Evolutionary conservation across 2,888 invertebrate genomes (phyloP), one percentile per base, ranked within the genome.

Genomic region (Melieria crassipennis): DNA sequence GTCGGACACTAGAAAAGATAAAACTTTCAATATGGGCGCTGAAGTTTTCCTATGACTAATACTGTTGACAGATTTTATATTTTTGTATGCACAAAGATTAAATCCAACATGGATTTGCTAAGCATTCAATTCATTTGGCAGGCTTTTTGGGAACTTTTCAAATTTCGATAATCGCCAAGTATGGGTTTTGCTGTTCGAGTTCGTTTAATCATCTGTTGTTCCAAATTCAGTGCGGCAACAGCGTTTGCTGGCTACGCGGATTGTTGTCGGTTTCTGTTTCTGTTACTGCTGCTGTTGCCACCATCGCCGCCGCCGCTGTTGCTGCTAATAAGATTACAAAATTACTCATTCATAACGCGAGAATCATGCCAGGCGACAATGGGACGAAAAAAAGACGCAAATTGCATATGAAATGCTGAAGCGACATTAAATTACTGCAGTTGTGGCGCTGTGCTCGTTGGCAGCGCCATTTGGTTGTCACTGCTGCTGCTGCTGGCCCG

Each of bases 341-440:
- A 82, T 82, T 81, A 79, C 77, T 78, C 78, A 83, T 83, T 83
- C 79, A 81, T 77, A 77, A 78, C 69, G 79, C 75, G 77, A 76
- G 76, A 79, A 77, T 79, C 75, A 77, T 78, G 78, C 73, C 55
- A 50, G 55, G 63, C 71, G 56, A 61, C 69, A 70, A 73, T 69
- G 66, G 43, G 43, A 43, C 64, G 62, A 43, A 30, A 65, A 65
- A 70, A 67, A 62, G 7, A 42, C 48, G 48, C 9, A 46, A 66
- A 50, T 58, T 57, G 58, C 66, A 65, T 52, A 55, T 42, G 65
- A 45, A 65, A 65, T n/a, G 45, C 45, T 65, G 55, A 48, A 65
- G 52, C 58, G n/a, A 10, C 16, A 52, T 52, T 52, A 5, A 52
- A 52, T 52, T 52, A 52, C 52, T 52, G 52, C 52, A 58, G n/a